Evolutionary conservation across 2,888 invertebrate species (phyloP).

Genomic region (Chrysolina oricalcia): DNA sequence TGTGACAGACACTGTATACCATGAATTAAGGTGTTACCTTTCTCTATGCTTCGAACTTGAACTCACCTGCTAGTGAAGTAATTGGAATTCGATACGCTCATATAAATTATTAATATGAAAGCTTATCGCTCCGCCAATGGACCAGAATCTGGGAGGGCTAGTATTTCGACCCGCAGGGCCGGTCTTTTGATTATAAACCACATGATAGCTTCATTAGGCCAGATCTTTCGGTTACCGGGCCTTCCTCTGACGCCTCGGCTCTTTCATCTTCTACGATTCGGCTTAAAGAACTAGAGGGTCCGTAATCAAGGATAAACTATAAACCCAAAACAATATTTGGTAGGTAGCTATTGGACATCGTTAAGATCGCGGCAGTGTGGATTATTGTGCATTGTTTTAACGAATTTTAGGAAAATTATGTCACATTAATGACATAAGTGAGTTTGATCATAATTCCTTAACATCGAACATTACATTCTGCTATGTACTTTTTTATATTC

Average conservation of each 20-base stretch:
- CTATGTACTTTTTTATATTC: no score
- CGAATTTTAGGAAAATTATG: neutral
- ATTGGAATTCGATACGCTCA: neutral
- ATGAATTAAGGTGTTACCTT: neutral
- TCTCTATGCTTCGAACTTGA: neutral
- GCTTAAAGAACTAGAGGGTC: slow-evolving; percentile 25
- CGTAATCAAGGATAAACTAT: slow-evolving; percentile 22
- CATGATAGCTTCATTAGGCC: slow-evolving; percentile 67
- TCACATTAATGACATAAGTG: no score
- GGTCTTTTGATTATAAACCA: slow-evolving; percentile 67
- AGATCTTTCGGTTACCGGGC: slow-evolving; percentile 48
- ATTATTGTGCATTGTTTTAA: neutral
- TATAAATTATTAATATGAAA: neutral
- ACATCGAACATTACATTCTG: no score
- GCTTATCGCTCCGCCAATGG: slow-evolving; percentile 16
- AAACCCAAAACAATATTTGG: slow-evolving; percentile 16
- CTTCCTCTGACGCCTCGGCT: slow-evolving; percentile 51
- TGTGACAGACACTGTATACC: neutral
- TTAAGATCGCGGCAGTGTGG: neutral
- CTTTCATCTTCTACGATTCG: slow-evolving; percentile 45
- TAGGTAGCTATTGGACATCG: neutral
- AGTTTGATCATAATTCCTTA: no score
- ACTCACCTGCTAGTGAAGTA: neutral
- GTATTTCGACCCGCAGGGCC: slow-evolving; percentile 57
- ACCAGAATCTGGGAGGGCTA: slow-evolving; percentile 52